phyloP scores from a whole-genome alignment of 2,888 invertebrate species.

The Ormyrus pomaceus region DNA sequence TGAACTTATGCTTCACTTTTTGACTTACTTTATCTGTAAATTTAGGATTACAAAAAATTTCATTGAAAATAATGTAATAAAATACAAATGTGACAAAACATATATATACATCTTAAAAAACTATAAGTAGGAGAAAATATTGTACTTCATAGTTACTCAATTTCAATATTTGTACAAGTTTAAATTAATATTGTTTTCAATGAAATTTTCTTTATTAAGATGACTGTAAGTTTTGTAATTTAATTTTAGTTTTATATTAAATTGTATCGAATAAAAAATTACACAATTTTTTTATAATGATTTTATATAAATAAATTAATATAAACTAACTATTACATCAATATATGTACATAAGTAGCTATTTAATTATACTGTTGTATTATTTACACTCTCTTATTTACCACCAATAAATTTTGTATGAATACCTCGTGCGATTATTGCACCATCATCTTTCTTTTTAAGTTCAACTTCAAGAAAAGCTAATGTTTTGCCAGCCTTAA shows the following conservation, averaged over 20 bases:
- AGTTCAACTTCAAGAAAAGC: conserved; percentile 91
- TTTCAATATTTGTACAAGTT: too few species aligned
- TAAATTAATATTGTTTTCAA: conserved; percentile 8
- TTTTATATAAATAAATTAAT: conserved; percentile 47
- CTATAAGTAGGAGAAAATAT: too few species aligned
- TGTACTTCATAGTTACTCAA: too few species aligned
- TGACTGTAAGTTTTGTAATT: too few species aligned
- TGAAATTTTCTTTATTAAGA: conserved; percentile 10
- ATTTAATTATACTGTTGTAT: conserved; percentile 2
- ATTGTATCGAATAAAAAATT: conserved; percentile 6
- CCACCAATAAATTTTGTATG: conserved; percentile 86
- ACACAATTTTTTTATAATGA: conserved; percentile 26
- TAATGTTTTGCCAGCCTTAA: conserved; percentile 86
- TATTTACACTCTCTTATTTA: conserved; percentile 34
- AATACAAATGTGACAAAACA: too few species aligned
- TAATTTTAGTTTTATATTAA: too few species aligned
- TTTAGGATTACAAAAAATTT: background rate
- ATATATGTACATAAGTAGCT: conserved; percentile 45
- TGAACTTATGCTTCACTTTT: conserved; percentile 7
- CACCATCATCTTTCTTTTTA: conserved; percentile 84
- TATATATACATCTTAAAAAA: too few species aligned
- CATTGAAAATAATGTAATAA: background rate
- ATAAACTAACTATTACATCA: conserved; percentile 46
- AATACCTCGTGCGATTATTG: conserved; percentile 86
- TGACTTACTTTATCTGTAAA: background rate